A percentile compares a stretch with the other conserved stretches of the same genome.
These are phyloP conservation scores for Chironomus striatipennis DNA, from an alignment of 1,140 invertebrate species.

Conservation along the genomic window DNA sequence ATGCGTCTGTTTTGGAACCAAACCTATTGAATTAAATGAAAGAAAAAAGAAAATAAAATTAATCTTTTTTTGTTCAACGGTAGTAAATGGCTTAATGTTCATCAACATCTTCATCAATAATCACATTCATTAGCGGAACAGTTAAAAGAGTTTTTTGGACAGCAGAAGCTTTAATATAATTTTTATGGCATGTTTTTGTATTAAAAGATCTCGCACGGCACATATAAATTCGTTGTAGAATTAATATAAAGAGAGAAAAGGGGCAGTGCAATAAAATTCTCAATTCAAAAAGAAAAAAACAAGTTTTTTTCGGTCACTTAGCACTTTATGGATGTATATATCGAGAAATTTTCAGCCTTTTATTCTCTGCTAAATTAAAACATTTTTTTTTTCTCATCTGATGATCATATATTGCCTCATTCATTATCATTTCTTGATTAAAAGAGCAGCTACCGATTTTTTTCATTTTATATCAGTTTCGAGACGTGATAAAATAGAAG, in stretches of 20 bases:
- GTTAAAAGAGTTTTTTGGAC: neutral
- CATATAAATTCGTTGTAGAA: too few relatives aligned
- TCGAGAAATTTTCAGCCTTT: neutral
- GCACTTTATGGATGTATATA: slow-evolving; percentile 25
- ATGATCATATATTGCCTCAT: neutral
- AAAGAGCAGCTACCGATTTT: slow-evolving; percentile 5
- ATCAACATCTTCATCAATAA: slow-evolving; percentile 24
- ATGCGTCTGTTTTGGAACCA: slow-evolving; percentile 99
- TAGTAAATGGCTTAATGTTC: slow-evolving; percentile 23
- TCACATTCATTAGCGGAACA: slow-evolving; percentile 22
- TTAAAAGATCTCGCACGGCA: neutral
- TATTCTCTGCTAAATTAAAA: neutral
- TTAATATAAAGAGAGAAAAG: too few relatives aligned
- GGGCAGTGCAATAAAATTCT: neutral
- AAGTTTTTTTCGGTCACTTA: slow-evolving; percentile 19
- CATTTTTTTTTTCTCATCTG: neutral
- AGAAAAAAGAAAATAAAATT: slow-evolving; percentile 26
- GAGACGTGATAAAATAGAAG: neutral
- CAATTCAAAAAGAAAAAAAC: slow-evolving; percentile 12
- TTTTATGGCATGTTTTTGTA: slow-evolving; percentile 7
- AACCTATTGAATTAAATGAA: slow-evolving; percentile 57
- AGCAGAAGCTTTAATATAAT: neutral
- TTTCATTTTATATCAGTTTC: neutral
- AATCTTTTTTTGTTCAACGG: neutral
- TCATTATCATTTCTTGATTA: slow-evolving; percentile 10